These are phyloP conservation scores for Microchrysa polita DNA, from an alignment of 2,888 invertebrate genomes.

Conservation along the genomic window DNA sequence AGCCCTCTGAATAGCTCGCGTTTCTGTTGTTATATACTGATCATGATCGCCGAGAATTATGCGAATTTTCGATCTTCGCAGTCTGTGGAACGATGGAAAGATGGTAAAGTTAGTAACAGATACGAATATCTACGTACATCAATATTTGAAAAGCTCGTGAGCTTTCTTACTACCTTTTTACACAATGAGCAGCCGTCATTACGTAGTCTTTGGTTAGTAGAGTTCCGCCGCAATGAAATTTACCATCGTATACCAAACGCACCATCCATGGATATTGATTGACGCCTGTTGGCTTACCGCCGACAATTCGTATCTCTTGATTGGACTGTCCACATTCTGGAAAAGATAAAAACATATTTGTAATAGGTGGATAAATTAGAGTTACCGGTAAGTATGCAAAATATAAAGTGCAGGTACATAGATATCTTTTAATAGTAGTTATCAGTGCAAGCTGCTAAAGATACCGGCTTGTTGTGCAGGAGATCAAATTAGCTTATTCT, in stretches of 20 bases:
- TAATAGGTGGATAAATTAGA: too few relatives aligned
- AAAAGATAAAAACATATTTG: constrained; percentile 53
- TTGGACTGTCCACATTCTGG: constrained; percentile 84
- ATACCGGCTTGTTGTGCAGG: too few relatives aligned
- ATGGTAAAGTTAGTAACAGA: neutral
- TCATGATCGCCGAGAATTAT: constrained; percentile 87
- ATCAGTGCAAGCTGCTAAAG: neutral
- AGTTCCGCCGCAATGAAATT: constrained; percentile 89
- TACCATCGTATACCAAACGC: constrained; percentile 84
- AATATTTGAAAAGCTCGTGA: constrained; percentile 9
- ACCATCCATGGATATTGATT: constrained; percentile 91
- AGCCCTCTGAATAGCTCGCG: constrained; percentile 82
- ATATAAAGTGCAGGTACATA: neutral
- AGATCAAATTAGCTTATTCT: too few relatives aligned
- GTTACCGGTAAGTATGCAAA: too few relatives aligned
- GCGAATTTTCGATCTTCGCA: constrained; percentile 82
- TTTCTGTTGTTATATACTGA: constrained; percentile 80
- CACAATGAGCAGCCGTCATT: constrained; percentile 88
- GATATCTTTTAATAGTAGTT: neutral
- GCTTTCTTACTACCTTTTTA: constrained; percentile 70
- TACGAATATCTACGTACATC: neutral
- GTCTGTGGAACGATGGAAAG: constrained; percentile 62
- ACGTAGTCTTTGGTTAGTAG: constrained; percentile 85
- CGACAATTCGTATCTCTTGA: constrained; percentile 88
- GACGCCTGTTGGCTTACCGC: constrained; percentile 81